Conservation (phyloP, 1,140 invertebrate genomes). For the Pogonomyrmex californicus region DNA sequence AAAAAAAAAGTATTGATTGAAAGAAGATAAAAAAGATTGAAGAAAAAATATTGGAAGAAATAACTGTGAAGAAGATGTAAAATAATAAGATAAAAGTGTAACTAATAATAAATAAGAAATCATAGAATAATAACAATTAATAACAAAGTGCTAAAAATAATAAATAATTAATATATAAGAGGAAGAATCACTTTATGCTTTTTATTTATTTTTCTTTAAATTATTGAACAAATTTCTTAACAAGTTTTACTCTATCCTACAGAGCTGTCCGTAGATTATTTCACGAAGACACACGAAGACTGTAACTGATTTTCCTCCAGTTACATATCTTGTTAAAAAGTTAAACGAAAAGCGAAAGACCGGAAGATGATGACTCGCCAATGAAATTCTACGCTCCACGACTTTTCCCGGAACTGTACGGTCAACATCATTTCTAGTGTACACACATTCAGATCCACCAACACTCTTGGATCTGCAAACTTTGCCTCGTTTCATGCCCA, state of each 20-base stretch:
- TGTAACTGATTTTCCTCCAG: neutral
- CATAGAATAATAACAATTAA: neutral
- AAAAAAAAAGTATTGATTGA: no score
- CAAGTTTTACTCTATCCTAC: neutral
- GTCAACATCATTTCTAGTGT: constrained; percentile 82
- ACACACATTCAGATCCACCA: constrained; percentile 77
- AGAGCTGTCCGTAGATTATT: neutral
- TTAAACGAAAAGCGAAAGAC: constrained; percentile 49
- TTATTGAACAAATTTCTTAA: neutral
- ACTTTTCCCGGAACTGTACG: constrained; percentile 70
- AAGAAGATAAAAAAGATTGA: no score
- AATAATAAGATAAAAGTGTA: no score
- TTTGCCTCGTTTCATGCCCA: constrained; percentile 80
- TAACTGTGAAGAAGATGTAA: no score
- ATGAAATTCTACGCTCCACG: constrained; percentile 45
- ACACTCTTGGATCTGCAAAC: constrained; percentile 73
- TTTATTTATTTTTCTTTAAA: neutral
- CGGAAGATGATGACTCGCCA: constrained; percentile 34
- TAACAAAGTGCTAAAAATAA: neutral
- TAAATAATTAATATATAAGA: no score
- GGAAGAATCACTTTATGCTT: neutral
- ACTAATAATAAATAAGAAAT: no score
- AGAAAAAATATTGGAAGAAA: no score
- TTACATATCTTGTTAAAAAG: constrained; percentile 49
- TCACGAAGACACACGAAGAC: neutral